Evolutionary conservation across 2,797 vertebrate species (phyloP).

Genomic region (Xerus rutilus): DNA sequence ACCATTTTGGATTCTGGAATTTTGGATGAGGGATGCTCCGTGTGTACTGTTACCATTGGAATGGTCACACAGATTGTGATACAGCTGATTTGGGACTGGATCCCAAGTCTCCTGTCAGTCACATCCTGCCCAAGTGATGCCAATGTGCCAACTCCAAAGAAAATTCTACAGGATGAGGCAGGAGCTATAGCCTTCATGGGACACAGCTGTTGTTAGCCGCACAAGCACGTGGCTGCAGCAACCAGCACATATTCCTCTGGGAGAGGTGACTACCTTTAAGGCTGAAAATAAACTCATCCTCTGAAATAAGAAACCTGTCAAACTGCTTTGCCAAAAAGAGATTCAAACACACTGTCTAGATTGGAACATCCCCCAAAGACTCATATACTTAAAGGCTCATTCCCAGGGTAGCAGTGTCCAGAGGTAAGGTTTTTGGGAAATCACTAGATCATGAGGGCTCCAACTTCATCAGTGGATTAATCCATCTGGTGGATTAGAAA

Average conservation of each 20-base stretch:
- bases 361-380: too few species aligned
- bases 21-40: background rate
- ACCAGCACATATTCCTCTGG: fast-evolving
- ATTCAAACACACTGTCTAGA: background rate
- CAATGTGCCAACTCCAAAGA: background rate
- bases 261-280: background rate
- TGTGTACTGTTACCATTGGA: background rate
- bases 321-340: background rate
- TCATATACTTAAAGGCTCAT: too few species aligned
- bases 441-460: too few species aligned
- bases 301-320: background rate
- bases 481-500: too few species aligned
- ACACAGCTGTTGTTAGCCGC: background rate
- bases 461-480: too few species aligned
- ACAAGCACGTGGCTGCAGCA: background rate
- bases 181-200: background rate
- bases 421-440: too few species aligned
- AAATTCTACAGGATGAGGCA: too few species aligned
- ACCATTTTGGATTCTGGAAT: background rate
- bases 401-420: too few species aligned
- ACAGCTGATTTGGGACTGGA: background rate
- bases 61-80: background rate
- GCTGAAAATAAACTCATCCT: background rate
- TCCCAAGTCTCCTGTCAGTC: background rate
- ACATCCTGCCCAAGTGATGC: fast-evolving